Percentiles rank a stretch among this genome's conserved stretches.
These are phyloP conservation scores for Drosophila colorata DNA, from an alignment of 2,888 invertebrate species.

Conservation along the genomic window DNA sequence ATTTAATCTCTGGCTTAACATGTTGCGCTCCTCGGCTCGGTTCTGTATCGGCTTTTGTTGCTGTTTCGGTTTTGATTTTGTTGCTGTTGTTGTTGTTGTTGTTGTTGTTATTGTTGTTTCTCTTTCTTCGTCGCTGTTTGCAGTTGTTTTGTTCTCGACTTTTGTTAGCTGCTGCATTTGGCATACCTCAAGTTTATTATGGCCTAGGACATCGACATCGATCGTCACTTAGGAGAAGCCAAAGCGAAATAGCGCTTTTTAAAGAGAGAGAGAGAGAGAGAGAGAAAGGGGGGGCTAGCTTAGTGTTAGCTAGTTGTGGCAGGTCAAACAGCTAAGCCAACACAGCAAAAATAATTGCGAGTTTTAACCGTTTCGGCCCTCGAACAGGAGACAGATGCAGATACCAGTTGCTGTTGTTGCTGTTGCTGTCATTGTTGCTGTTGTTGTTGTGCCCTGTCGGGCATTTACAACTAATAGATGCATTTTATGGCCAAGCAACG, in stretches of 20 bases:
- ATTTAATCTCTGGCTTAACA: conserved; percentile 82
- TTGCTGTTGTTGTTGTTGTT: not conserved
- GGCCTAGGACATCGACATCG: conserved; percentile 61
- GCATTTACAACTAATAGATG: conserved; percentile 57
- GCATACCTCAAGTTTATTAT: conserved; percentile 63
- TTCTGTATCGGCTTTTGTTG: conserved; percentile 12
- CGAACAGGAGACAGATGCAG: conserved; percentile 38
- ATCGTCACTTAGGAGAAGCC: conserved; percentile 57
- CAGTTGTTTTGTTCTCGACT: conserved; percentile 2
- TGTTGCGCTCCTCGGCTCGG: conserved; percentile 45
- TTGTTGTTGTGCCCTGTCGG: conserved; percentile 16
- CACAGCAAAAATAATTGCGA: conserved; percentile 57
- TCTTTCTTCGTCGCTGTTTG: conserved; percentile 21
- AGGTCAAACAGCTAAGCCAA: conserved; percentile 22
- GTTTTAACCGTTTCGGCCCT: conserved; percentile 57
- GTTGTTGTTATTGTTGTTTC: conserved; percentile 29
- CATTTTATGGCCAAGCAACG: conserved; percentile 41
- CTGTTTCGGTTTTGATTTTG: conserved; percentile 20
- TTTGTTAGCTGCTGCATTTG: conserved; percentile 20
- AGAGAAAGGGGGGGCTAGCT: not conserved
- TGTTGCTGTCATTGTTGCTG: conserved; percentile 5
- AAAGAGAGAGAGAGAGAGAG: not conserved
- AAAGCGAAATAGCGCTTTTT: not conserved
- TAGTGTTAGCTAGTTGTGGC: conserved; percentile 21
- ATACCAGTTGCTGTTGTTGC: conserved; percentile 31